These are phyloP conservation scores for Aplodontia rufa DNA, from an alignment of 2,113 vertebrate species.

Conservation along the genomic window DNA sequence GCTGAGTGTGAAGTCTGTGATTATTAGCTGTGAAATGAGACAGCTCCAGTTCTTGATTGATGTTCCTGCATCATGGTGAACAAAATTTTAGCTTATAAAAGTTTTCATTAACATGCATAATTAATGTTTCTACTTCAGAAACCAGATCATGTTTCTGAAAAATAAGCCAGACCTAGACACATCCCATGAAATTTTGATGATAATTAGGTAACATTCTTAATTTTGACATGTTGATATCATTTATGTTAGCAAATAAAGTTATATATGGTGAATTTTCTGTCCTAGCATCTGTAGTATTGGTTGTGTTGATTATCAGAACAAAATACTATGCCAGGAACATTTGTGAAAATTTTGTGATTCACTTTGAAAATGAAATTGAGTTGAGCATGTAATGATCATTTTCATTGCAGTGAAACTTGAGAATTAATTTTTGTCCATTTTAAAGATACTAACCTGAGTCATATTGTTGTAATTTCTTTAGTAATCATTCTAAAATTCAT, in stretches of 20 bases:
- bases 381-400: not conserved
- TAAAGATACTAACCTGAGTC: not conserved
- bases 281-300: not conserved
- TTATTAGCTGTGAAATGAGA: not conserved
- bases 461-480: not conserved
- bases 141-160: not conserved
- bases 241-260: not conserved
- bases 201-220: not conserved
- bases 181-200: not conserved
- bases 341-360: not conserved
- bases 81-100: not conserved
- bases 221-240: not conserved
- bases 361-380: conserved; percentile 22
- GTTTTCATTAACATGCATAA: not conserved
- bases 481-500: not conserved
- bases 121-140: not conserved
- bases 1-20: not conserved
- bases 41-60: not conserved
- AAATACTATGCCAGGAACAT: not conserved
- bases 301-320: not conserved
- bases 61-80: not conserved
- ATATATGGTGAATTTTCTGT: not conserved
- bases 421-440: not conserved
- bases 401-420: not conserved
- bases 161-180: not conserved